Percentiles rank a stretch among this genome's conserved stretches.
These are phyloP conservation scores for Parnassius smintheus DNA, from an alignment of 2,888 invertebrate genomes.

Conservation along the genomic window DNA sequence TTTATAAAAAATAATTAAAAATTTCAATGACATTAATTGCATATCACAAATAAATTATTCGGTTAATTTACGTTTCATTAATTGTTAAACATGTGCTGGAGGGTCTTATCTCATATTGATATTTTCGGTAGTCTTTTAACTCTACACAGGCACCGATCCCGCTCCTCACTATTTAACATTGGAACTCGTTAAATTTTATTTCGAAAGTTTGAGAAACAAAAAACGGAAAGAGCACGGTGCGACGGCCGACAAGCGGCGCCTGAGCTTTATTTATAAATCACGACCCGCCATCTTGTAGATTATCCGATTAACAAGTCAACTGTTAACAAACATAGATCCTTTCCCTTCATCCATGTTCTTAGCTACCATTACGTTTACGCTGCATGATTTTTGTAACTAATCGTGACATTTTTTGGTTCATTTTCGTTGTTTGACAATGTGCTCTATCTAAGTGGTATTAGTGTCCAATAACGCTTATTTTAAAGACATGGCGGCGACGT, in stretches of 20 bases:
- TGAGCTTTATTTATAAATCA: constrained; percentile 65
- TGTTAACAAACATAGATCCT: constrained; percentile 58
- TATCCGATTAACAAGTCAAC: constrained; percentile 71
- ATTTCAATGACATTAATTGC: too few relatives aligned
- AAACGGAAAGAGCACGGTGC: constrained; percentile 39
- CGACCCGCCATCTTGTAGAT: constrained; percentile 66
- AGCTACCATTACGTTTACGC: constrained; percentile 60
- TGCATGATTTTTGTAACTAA: constrained; percentile 45
- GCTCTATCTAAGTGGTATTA: constrained; percentile 4
- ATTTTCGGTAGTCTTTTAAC: constrained; percentile 18
- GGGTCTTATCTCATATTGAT: constrained; percentile 19
- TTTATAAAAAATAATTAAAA: too few relatives aligned
- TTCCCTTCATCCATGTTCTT: constrained; percentile 43
- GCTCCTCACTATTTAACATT: constrained; percentile 25
- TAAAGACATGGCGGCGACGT: constrained; percentile 17
- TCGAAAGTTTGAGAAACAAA: constrained; percentile 52
- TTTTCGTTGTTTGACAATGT: constrained; percentile 1
- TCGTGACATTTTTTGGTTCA: constrained; percentile 21
- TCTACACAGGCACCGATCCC: constrained; percentile 14
- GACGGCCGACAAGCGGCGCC: constrained; percentile 58
- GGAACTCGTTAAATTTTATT: constrained; percentile 35
- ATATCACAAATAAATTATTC: background rate
- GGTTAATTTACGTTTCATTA: constrained; percentile 12
- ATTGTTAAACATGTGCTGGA: constrained; percentile 8
- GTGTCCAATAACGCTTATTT: constrained; percentile 30